These are phyloP conservation scores for Hyles vespertilio DNA, from an alignment of 1,140 invertebrate species.

Conservation along the genomic window DNA sequence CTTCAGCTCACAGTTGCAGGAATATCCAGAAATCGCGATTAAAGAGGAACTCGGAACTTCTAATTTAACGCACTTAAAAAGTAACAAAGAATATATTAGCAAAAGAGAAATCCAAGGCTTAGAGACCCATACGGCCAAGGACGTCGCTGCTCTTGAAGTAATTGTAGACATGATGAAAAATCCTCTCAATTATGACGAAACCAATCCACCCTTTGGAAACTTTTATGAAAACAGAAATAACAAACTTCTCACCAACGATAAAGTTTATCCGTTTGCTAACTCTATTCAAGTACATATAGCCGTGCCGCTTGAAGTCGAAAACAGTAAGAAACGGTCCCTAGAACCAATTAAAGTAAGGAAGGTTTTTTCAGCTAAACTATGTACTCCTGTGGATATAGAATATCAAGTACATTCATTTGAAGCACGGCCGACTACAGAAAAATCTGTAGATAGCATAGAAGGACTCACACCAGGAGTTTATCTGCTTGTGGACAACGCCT, in stretches of 20 bases:
- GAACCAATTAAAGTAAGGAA: conserved; percentile 29
- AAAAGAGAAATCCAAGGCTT: no score
- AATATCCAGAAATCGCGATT: no score
- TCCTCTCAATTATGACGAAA: conserved; percentile 18
- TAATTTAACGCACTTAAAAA: no score
- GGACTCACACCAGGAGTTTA: conserved; percentile 31
- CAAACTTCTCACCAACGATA: background rate
- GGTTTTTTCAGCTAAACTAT: conserved; percentile 42
- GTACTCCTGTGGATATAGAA: conserved; percentile 42
- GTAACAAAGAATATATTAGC: no score
- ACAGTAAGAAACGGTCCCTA: conserved; percentile 30
- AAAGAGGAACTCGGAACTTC: no score
- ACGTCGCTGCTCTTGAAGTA: conserved; percentile 48
- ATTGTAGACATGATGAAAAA: conserved; percentile 44
- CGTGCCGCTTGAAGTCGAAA: conserved; percentile 27
- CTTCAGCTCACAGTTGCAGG: no score
- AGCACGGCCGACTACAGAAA: conserved; percentile 5
- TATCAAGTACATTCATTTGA: conserved; percentile 43
- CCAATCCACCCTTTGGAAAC: background rate
- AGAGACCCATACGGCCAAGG: conserved; percentile 30
- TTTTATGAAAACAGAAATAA: background rate
- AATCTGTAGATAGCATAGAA: background rate
- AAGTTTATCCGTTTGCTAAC: conserved; percentile 15
- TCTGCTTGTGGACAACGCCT: conserved; percentile 30
- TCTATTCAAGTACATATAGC: conserved; percentile 47